Evolutionary conservation across 1,140 invertebrate genomes (phyloP), one percentile per base, ranked within the genome.

Genomic region (Drosophila littoralis): DNA sequence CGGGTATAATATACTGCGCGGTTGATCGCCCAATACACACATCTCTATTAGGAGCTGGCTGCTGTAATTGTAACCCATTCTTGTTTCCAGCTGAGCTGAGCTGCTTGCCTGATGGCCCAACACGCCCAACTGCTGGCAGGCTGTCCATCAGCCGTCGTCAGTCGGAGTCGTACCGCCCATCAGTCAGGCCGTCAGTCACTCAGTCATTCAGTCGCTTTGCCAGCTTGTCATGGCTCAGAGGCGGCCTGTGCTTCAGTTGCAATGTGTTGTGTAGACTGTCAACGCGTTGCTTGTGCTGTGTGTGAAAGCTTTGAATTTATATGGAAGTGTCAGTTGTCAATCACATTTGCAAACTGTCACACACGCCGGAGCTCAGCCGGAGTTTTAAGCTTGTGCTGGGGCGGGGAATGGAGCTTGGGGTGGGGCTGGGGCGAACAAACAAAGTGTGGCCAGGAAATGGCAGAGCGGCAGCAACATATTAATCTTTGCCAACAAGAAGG

Each of bases 261-360:
- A 57, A 52, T 72, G 69, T 72, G 63, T 57, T 73, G 64, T 67
- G 63, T 72, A 57, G 48, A 67, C 68, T 79, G 77, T 79, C 77
- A 79, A 69, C 77, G 75, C 61, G 57, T 42, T 58, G 58, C 52
- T 50, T 28, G 50, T 28, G 50, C 48, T 61, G 68, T 61, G 48
- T 61, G 48, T 61, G 63, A 89, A 83, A 89, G 83, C 83, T 88
- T 88, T 88, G 84, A 88, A 88, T 88, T 88, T 88, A 88, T 88
- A 88, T 90, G 85, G 67, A 85, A 83, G 77, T 90, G 84, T 90
- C 81, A 90, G 85, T 84, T 89, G 84, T 89, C 84, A 89, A 89
- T 89, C 84, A 89, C 86, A 89, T 89, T 89, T 89, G 85, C 85
- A 90, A 90, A 81, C 84, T 90, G 84, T 90, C 89, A 91, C 82